A percentile compares a stretch with the other conserved stretches of the same genome.
phyloP scores from a whole-genome alignment of 2,113 vertebrate species.

The Erinaceus europaeus region DNA sequence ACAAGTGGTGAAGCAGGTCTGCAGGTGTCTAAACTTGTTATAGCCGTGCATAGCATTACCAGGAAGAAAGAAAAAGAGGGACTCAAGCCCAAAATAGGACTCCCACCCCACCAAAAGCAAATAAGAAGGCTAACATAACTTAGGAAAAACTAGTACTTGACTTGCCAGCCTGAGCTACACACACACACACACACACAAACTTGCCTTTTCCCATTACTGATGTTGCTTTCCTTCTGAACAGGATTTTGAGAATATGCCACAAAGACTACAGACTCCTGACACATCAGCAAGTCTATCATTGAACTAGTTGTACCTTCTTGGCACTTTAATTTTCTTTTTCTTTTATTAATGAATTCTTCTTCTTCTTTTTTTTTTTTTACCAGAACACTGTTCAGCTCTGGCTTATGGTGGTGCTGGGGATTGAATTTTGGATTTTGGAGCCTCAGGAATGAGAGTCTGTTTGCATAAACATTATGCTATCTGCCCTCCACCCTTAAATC shows the following conservation, averaged over 20 bases:
- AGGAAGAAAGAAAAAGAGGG: background rate
- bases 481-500: too few species aligned
- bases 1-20: too few species aligned
- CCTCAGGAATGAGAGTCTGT: too few species aligned
- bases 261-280: background rate
- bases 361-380: too few species aligned
- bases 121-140: background rate
- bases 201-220: background rate
- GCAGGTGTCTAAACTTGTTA: too few species aligned
- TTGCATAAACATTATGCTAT: too few species aligned
- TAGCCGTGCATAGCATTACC: too few species aligned
- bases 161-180: background rate
- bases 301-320: background rate
- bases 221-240: background rate
- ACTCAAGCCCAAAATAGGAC: background rate
- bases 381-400: too few species aligned
- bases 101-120: background rate
- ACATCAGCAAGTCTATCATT: background rate
- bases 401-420: too few species aligned
- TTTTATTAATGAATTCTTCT: too few species aligned
- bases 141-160: background rate
- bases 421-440: too few species aligned
- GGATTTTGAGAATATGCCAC: background rate
- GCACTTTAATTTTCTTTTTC: background rate
- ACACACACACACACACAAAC: too few species aligned